phyloP scores from a whole-genome alignment of 2,113 vertebrate genomes.

The Verasper variegatus region DNA sequence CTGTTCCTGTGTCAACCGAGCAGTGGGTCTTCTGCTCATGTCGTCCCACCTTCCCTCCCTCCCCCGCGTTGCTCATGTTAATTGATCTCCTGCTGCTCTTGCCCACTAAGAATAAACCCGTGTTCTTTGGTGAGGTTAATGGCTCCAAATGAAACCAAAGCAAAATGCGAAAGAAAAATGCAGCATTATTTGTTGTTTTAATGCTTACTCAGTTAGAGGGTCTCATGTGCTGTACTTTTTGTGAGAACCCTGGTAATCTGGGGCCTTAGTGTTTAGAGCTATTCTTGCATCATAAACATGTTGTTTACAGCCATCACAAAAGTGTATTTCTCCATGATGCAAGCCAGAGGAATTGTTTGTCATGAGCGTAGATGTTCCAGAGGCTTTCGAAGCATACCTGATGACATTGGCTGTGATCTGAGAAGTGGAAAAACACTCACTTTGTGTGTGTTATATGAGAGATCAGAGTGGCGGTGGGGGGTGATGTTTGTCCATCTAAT shows the following conservation, averaged over 20 bases:
- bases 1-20: constrained; percentile 54
- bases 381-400: neutral
- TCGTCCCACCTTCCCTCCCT: neutral
- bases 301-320: neutral
- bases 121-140: too few species aligned
- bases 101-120: neutral
- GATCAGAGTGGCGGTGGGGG: neutral
- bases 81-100: constrained; percentile 27
- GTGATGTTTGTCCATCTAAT: constrained; percentile 8
- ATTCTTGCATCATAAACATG: neutral
- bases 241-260: too few species aligned
- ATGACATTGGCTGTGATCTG: neutral
- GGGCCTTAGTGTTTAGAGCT: neutral
- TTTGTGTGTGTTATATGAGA: neutral
- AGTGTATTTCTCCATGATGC: neutral
- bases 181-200: too few species aligned
- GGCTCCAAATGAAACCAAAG: too few species aligned
- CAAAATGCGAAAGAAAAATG: too few species aligned
- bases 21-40: constrained; percentile 11
- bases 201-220: too few species aligned
- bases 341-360: neutral
- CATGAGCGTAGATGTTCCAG: neutral
- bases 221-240: too few species aligned
- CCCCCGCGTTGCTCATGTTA: constrained; percentile 4
- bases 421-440: neutral